Evolutionary conservation across 2,888 invertebrate species (phyloP), one percentile per base, ranked within the genome.

Genomic region (Lobophora halterata): DNA sequence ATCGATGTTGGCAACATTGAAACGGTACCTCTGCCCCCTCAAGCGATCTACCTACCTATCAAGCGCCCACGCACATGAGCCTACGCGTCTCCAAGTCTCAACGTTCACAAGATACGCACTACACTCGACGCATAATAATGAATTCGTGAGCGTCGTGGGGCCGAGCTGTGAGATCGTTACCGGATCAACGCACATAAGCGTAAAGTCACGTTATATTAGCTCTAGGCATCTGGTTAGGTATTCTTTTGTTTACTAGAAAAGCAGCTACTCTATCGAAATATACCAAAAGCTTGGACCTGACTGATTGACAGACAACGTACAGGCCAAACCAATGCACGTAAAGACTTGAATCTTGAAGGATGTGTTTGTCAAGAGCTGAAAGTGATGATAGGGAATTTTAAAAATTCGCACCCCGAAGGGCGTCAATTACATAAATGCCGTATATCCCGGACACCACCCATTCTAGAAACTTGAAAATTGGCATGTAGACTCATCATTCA

Each of bases 11-110:
- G 44, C 39, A 43, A 37, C 53, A 48, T 34, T 27, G 16, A 33
- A 33, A 43, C 42, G 42, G 42, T 43, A 43, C 43, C 29, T 34
- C 46, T 25, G 53, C 43, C 55, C 44, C 48, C 49, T 46, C 43
- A 45, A 18, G 42, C 32, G 42, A 34, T 34, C 45, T 31, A 46
- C 33, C 50, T 46, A 45, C 52, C 58, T 64, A 58, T 46, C 55
- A 55, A 60, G 61, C 69, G 61, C 75, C 75, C 71, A 75, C 79
- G 72, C 71, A 46, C 44, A 61, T 59, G 69, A 61, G 68, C 74
- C 75, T 74, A 77, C 78, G 71, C 73, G 67, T 64, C 61, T 61
- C 68, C 62, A 52, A 60, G 64, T 58, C 66, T 61, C 58, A 65
- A 59, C 61, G 58, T 61, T 65, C 69, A 61, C 29, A 33, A 44